These are phyloP conservation scores for Acomys russatus DNA, from an alignment of 2,797 vertebrate genomes.

Conservation along the genomic window DNA sequence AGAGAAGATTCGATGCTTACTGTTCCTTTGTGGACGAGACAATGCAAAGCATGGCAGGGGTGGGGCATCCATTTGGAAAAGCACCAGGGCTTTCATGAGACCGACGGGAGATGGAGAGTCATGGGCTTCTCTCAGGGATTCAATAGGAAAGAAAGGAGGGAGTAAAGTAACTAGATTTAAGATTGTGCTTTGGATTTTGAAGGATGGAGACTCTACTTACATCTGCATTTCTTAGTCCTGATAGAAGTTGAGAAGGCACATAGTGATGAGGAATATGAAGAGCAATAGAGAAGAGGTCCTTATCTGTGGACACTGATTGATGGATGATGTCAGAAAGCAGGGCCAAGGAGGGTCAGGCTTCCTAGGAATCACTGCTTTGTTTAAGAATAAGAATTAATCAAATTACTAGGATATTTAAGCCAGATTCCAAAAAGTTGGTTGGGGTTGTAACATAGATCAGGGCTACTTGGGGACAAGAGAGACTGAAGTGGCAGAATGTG, in stretches of 20 bases:
- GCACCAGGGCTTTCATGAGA: neutral
- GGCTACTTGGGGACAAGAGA: neutral
- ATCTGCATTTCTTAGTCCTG: neutral
- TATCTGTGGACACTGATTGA: neutral
- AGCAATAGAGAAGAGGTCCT: neutral
- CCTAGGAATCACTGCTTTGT: neutral
- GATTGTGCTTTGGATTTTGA: neutral
- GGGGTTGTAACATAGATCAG: neutral
- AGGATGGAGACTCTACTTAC: neutral
- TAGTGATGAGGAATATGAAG: neutral
- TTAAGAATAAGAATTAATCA: neutral
- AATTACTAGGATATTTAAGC: neutral
- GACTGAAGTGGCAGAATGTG: fast-evolving
- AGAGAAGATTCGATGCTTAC: neutral
- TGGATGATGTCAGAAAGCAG: neutral
- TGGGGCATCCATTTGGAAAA: neutral
- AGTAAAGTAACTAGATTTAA: neutral
- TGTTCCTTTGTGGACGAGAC: neutral
- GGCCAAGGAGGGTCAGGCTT: too few relatives aligned
- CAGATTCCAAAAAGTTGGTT: neutral
- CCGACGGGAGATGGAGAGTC: neutral
- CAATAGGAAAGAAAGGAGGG: neutral
- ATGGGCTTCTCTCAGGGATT: neutral
- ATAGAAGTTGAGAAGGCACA: neutral
- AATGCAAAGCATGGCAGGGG: too few relatives aligned